Evolutionary conservation across 2,888 invertebrate species (phyloP).

Genomic region (Tridacna gigas): DNA sequence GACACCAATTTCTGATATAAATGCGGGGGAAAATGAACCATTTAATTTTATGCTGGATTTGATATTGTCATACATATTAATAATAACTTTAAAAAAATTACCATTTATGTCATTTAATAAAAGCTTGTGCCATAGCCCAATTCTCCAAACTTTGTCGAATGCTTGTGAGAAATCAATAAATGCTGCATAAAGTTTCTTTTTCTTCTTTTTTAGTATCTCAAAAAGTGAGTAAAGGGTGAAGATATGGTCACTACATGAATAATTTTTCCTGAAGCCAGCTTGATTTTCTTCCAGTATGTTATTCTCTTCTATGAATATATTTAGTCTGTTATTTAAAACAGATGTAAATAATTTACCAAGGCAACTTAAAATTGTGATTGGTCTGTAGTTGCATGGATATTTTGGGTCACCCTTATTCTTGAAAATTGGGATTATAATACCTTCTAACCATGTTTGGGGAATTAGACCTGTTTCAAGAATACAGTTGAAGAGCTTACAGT

Average conservation of each 20-base stretch:
- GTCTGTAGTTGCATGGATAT: background rate
- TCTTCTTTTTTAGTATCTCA: no score
- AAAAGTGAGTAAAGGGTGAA: background rate
- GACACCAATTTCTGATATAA: background rate
- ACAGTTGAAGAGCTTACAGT: background rate
- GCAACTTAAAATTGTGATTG: background rate
- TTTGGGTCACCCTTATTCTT: conserved; percentile 1
- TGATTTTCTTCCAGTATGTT: background rate
- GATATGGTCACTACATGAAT: background rate
- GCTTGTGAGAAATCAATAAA: conserved; percentile 9
- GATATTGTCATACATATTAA: background rate
- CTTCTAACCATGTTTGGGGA: background rate
- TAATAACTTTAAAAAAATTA: background rate
- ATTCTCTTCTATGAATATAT: background rate
- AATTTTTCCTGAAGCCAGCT: no score
- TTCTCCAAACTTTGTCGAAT: conserved; percentile 11
- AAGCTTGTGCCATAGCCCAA: background rate
- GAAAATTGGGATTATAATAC: background rate
- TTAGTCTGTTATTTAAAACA: background rate
- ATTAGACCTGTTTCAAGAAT: background rate
- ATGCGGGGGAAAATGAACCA: background rate
- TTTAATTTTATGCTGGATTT: background rate
- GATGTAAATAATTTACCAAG: conserved; percentile 4
- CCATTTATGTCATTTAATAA: background rate
- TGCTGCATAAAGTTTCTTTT: background rate